Evolutionary conservation across 2,797 vertebrate genomes (phyloP), one percentile per base, ranked within the genome.

Genomic region (Oreortyx pictus): DNA sequence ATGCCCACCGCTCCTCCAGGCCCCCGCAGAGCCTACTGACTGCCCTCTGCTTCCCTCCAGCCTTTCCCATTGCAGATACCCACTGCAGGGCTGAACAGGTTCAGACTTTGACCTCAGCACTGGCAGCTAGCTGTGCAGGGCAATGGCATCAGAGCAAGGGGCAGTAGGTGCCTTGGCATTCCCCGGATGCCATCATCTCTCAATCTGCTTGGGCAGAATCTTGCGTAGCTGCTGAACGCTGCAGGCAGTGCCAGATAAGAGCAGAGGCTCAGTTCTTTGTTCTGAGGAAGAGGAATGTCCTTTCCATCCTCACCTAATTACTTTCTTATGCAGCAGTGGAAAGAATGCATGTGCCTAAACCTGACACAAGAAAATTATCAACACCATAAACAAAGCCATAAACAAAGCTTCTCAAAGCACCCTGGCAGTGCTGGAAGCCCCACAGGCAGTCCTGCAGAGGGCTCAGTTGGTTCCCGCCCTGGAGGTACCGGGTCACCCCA

Each of bases 311-410:
- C 86, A 92, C 64, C 91, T 96, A 96, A 97, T 95, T 97, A 82
- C 82, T 97, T 97, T 96, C 95, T 97, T 85, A 92, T 96, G 96
- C 89, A 96, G 95, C 88, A 88, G 71, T 94, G 92, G 96, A 96
- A 97, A 94, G 95, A 96, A 94, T 85, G 92, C 91, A 93, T 91
- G 46, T 88, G 94, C 92, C 90, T 97, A 90, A 93, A 94, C 93
- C 96, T 94, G 89, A 96, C 89, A 96, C 43, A 11, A 95, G 93
- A 96, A 97, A 97, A 96, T 95, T 97, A 95, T 95, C 96, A 96
- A 94, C 77, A 29, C 88, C 88, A 78, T 97, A 97, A 97, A 97
- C 93, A 96, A 95, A 86, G 70, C 88, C 82, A 86, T 73, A 91
- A 95, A 95, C 95, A 80, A 79, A 96, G 82, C 82, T 86, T 83